Base-by-base conservation (phyloP, 2,113 vertebrate species). In the Stigmatopora argus region DNA sequence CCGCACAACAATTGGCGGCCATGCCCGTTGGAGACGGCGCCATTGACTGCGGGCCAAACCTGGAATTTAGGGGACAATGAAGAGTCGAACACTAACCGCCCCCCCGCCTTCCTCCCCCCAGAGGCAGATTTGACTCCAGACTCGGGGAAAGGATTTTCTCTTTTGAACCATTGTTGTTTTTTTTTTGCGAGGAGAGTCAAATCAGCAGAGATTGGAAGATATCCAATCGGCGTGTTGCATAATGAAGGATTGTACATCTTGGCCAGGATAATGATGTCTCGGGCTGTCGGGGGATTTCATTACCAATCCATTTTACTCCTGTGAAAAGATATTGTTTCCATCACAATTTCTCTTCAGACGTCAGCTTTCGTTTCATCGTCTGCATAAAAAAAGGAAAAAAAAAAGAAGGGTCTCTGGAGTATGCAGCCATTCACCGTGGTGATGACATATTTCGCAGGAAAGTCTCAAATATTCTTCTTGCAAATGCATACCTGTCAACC, bases 31-130 rank as follows among this genome's bases (percentile, higher is more conserved):
- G 46, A 78, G 75, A 67, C 73, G 73, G 69, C 64, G 48, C 66
- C 75, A 78, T 78, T 77, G 79, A 77, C 78, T 53, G 78, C 4
- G 12, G 60, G 74, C 75, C 68, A 26, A 35, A 70, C 78, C 70
- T 74, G 64, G 76, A 31, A 67, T 41, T 64, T 47, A 5, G 31
- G 44, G 74, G 71, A 78, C 78, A 83, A 78, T 75, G 72, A 70
- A 67, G 66, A 53, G 10, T 31, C 26, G 26, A 31, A 31, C 2
- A 31, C 26, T 31, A 31, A 31, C 26, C 26, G 26, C 26, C 26
- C 26, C 21, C 15, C 18, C n/a, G 2, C n/a, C 23, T 21, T 18
- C 21, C 51, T 63, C 13, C 38, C 7, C 9, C 38, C 6, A 41
- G 38, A 8, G 38, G 4, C 7, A 41, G 38, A 41, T 41, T 41